Conservation (phyloP, 2,113 vertebrate species). For the Eleginops maclovinus region DNA sequence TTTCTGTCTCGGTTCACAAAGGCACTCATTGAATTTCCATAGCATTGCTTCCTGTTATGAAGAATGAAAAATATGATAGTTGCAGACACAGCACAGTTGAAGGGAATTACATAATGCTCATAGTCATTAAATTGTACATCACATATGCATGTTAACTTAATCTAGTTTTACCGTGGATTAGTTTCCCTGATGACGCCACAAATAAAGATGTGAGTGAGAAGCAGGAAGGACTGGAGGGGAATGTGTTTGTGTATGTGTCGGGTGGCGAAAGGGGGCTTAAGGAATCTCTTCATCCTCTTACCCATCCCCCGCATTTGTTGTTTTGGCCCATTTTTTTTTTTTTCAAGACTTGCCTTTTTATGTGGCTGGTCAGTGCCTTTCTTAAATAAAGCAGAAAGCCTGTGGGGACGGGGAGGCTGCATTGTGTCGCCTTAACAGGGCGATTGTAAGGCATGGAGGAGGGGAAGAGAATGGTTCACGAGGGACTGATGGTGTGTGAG, state of each 20-base stretch:
- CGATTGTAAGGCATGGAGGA: constrained; percentile 77
- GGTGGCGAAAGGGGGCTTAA: constrained; percentile 52
- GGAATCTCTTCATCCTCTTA: constrained; percentile 70
- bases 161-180: constrained; percentile 1
- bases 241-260: constrained; percentile 56
- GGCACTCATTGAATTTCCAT: constrained; percentile 35
- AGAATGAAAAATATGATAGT: constrained; percentile 29
- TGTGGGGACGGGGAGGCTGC: constrained; percentile 76
- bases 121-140: constrained; percentile 10
- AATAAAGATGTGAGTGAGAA: constrained; percentile 56
- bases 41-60: constrained; percentile 29
- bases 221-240: constrained; percentile 13
- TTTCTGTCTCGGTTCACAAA: constrained; percentile 56
- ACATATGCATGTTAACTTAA: constrained; percentile 26
- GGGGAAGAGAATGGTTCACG: constrained; percentile 68
- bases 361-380: constrained; percentile 78
- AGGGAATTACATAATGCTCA: constrained; percentile 43
- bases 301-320: constrained; percentile 53
- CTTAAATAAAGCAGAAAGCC: constrained; percentile 77
- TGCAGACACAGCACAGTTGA: neutral
- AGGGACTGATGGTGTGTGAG: constrained; percentile 68
- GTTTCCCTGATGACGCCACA: constrained; percentile 19
- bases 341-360: constrained; percentile 84
- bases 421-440: constrained; percentile 79
- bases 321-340: constrained; percentile 72